Base-by-base conservation (phyloP, 2,888 invertebrate species). In the Lysandra bellargus region DNA sequence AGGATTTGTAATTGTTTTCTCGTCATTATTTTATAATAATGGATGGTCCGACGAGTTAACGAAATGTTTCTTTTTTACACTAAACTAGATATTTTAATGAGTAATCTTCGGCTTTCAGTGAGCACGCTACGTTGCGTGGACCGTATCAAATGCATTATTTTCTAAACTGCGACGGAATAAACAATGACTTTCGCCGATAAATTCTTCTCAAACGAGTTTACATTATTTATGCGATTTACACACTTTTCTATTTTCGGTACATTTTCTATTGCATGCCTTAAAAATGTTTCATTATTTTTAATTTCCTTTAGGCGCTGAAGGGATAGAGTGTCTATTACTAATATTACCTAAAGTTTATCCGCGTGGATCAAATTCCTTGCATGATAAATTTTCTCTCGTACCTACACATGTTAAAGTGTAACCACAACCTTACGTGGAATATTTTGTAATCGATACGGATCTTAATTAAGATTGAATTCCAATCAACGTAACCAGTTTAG, bases 71-170 rank as follows among this genome's bases (percentile, higher is more conserved):
- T 69, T 69, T 49, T 69, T 78, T 69, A 69, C 12, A 78, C 17
- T 12, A 60, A 73, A 73, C 57, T 73, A 60, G 78, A 78, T 49
- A 72, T 64, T 74, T 37, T 60, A 33, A 78, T 37, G 57, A 14
- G 23, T 40, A 73, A 60, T 73, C 69, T 60, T 57, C 74, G 60
- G 53, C 17, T 60, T 74, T 17, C 74, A 60, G 73, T 76, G 49
- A n/a, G 37, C 92, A 92, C 90, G 91, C 87, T 81, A 91, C 78
- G 81, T 91, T 82, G 92, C 92, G 89, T 91, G 91, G 81, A 81
- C 85, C 84, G 85, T 84, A 84, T 86, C 86, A 84, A 85, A 85
- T 86, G 85, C 78, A 75, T 79, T 79, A 60, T 78, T 60, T 61
- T 75, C 61, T 72, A 74, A 69, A 61, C 60, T 75, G 79, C 49